Base-by-base conservation (phyloP, 2,113 vertebrate species). In the Charina bottae region DNA sequence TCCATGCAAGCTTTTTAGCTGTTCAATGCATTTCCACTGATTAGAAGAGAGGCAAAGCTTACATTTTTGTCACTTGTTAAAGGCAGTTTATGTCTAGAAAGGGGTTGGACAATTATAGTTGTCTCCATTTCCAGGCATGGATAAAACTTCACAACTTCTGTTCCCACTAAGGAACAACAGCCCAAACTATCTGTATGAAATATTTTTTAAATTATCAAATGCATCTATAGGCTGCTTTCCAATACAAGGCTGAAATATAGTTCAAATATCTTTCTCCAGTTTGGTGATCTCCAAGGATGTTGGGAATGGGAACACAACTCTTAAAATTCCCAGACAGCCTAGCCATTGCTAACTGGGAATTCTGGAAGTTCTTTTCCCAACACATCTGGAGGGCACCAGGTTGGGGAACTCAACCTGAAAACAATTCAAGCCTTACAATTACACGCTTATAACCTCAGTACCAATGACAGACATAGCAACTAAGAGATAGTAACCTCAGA, bases 1-100 rank as follows among this genome's bases (percentile, higher is more conserved):
- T 92, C 60, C 83, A 33, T n/a, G 89, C 53, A 84, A 95, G 87
- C 88, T 92, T 89, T 93, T 92, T 92, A 92, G 62, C 86, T 0
- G 0, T 37, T 11, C 24, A 33, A 68, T 68, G 53, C 92, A 42
- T 90, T 94, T 58, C 64, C 72, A 88, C 46, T 53, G 24, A 37
- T 64, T 84, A 62, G 72, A 33, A 84, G 21, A 23, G 42, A 89
- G 87, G 46, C 87, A 55, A 89, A 84, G 2, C 4, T 83, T 33
- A 88, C 21, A 19, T 26, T 59, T 17, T 26, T 89, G 58, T 84
- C 37, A 60, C 33, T 55, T 83, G 42, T 54, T 28, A 53, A 37
- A 58, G 42, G 19, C 28, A 83, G 68, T 78, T 91, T 46, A 6
- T 33, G 9, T 42, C n/a, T 64, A 37, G 26, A 64, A 58, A 64